These are phyloP conservation scores for Phaethornis superciliosus DNA, from an alignment of 2,113 vertebrate genomes.

Conservation along the genomic window DNA sequence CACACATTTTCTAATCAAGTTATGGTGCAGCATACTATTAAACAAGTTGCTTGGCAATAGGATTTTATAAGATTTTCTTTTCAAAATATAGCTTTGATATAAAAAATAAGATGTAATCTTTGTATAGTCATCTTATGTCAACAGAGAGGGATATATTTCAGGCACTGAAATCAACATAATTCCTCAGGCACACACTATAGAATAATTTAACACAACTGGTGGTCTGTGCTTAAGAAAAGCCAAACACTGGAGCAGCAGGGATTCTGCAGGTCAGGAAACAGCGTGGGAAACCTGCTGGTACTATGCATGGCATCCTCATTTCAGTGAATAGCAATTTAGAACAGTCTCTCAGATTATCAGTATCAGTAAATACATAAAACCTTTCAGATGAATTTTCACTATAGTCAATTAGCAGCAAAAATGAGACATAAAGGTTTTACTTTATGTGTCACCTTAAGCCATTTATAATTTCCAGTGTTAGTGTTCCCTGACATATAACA, in stretches of 20 bases:
- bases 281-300: background rate
- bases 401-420: background rate
- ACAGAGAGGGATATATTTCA: background rate
- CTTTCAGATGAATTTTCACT: background rate
- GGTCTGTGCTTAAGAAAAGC: conserved; percentile 14
- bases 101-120: background rate
- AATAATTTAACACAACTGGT: conserved; percentile 27
- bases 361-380: background rate
- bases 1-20: background rate
- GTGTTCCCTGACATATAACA: background rate
- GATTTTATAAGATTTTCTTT: background rate
- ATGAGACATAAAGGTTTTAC: background rate
- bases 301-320: background rate
- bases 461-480: background rate
- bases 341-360: background rate
- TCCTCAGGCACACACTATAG: background rate
- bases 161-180: background rate
- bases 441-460: background rate
- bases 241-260: conserved; percentile 6
- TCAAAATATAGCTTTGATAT: background rate
- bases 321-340: background rate
- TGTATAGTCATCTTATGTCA: background rate
- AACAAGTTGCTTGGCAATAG: background rate
- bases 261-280: conserved; percentile 43
- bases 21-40: background rate